Evolutionary conservation across 92 coral and sea anemone genomes (phyloP), one percentile per base, ranked within the genome.

Genomic region (Phenganax marumi): DNA sequence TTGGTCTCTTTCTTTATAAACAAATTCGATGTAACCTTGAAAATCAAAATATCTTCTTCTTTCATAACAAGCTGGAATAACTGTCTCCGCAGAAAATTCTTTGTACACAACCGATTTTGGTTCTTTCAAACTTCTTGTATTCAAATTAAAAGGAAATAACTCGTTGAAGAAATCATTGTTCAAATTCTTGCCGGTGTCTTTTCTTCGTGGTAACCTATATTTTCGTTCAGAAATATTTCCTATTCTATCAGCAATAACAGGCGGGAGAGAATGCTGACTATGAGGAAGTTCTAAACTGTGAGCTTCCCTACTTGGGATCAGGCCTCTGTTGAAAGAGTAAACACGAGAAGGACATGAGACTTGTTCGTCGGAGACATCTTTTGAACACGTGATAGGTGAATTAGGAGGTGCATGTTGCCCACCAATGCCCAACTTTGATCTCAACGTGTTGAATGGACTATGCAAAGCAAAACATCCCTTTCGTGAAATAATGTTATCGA

Each of bases 211-310:
- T 78, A 78, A 63, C 11, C 83, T 65, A 78, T 78, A 78, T 62
- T 78, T 78, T 49, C 63, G 56, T 19, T 61, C 48, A 6, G 53
- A n/a, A n/a, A 66, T 60, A 11, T 62, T 18, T 22, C 71, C 57
- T 33, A 78, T 50, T 50, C 73, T 61, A 43, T 78, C 83, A 78
- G 73, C 83, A 78, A 78, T 18, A 50, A 78, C 83, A 49, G 83
- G 73, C 53, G 83, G 83, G 1, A 78, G 83, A 9, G 21, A 48
- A 21, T 48, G 71, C n/a, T 61, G 73, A 55, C 10, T 54, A 25
- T 76, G 68, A 33, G 12, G 18, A 16, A 66, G 51, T 61, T 78
- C 83, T 58, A 61, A 26, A 63, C 33, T 18, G 0, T 62, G 72
- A n/a, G 73, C 83, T 61, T 78, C 83, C 68, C 68, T 78, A 49